phyloP scores from a whole-genome alignment of 2,888 invertebrate genomes.

The Drosophila dives region DNA sequence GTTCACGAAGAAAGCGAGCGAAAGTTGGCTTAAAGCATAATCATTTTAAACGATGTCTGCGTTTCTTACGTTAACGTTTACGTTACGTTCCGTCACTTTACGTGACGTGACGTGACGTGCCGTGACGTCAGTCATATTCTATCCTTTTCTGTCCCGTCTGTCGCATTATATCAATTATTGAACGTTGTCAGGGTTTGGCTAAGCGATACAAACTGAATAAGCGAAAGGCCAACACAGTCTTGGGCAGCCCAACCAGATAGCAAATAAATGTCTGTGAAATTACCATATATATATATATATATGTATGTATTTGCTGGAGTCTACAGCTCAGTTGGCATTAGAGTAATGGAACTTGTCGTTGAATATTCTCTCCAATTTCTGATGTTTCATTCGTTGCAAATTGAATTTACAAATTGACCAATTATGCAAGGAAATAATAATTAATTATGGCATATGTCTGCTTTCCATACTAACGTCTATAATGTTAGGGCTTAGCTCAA shows the following conservation, averaged over 20 bases:
- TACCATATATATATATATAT: neutral
- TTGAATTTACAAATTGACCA: constrained; percentile 1
- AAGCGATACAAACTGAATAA: constrained; percentile 34
- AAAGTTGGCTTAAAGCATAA: constrained; percentile 57
- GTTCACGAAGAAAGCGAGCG: constrained; percentile 45
- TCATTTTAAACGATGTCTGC: constrained; percentile 53
- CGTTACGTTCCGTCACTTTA: constrained; percentile 21
- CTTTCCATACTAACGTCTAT: neutral
- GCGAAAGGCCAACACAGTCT: constrained; percentile 35
- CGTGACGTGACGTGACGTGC: constrained; percentile 27
- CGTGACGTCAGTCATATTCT: constrained; percentile 37
- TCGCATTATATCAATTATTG: constrained; percentile 44
- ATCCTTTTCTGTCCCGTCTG: neutral
- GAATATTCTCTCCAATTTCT: neutral
- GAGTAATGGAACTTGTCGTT: neutral
- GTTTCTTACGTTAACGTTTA: constrained; percentile 28
- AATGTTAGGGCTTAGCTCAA: neutral
- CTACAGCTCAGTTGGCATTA: neutral
- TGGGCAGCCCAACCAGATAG: neutral
- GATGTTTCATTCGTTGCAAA: neutral
- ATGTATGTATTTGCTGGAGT: too few species aligned
- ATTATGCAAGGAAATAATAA: neutral
- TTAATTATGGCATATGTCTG: neutral
- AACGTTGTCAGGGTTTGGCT: constrained; percentile 15
- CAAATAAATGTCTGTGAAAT: constrained; percentile 1